These are phyloP conservation scores for Parthenolecanium corni DNA, from an alignment of 2,888 invertebrate species.

Conservation along the genomic window DNA sequence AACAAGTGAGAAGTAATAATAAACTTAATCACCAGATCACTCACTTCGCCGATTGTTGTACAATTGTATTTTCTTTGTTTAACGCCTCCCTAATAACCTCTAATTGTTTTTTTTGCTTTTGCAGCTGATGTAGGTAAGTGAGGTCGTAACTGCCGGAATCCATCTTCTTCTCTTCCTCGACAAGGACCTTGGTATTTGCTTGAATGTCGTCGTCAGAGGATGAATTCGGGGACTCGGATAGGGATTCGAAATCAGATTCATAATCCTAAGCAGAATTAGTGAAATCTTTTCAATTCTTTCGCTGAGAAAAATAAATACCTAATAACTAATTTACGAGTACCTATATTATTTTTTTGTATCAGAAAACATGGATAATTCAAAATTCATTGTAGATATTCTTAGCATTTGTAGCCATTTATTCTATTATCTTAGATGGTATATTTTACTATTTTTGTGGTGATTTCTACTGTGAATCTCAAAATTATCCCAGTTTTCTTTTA, in stretches of 20 bases:
- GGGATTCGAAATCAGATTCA: conserved; percentile 43
- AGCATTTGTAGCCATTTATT: too few relatives aligned
- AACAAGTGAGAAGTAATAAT: too few relatives aligned
- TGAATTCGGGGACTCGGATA: neutral
- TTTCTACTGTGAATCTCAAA: too few relatives aligned
- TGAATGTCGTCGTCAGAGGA: neutral
- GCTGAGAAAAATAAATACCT: too few relatives aligned
- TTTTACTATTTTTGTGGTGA: too few relatives aligned
- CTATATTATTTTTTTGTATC: too few relatives aligned
- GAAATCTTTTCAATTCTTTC: neutral
- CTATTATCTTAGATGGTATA: too few relatives aligned
- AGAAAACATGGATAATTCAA: too few relatives aligned
- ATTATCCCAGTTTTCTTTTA: too few relatives aligned
- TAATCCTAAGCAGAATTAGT: conserved; percentile 40
- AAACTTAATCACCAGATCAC: too few relatives aligned
- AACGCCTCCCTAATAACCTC: conserved; percentile 41
- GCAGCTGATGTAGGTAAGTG: conserved; percentile 24
- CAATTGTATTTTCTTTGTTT: conserved; percentile 38
- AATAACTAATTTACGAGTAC: too few relatives aligned
- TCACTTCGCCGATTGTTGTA: conserved; percentile 22
- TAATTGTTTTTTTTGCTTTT: conserved; percentile 35
- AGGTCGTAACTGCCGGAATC: conserved; percentile 51
- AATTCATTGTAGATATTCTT: too few relatives aligned
- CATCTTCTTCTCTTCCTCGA: conserved; percentile 45
- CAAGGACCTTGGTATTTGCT: conserved; percentile 31